Conservation (phyloP, 2,113 vertebrate species). For the Ptyas mucosa region DNA sequence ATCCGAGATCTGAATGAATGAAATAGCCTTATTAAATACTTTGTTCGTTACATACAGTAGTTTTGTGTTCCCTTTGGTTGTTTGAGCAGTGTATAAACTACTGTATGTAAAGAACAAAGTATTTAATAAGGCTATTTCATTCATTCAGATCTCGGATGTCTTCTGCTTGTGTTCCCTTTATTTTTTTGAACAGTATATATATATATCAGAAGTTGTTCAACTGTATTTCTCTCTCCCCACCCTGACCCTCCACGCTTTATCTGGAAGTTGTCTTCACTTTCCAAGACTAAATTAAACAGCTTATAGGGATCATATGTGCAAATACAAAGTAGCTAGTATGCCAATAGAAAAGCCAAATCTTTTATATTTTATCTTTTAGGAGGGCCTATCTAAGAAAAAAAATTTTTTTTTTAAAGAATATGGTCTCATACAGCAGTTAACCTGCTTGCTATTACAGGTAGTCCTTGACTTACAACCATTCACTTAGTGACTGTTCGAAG, state of each 20-base stretch:
- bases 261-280: background rate
- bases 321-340: background rate
- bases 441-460: background rate
- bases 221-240: background rate
- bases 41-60: too few species aligned
- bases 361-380: background rate
- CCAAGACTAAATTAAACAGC: background rate
- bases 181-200: too few species aligned
- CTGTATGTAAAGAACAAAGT: too few species aligned
- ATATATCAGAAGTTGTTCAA: background rate
- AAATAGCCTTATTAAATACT: too few species aligned
- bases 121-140: too few species aligned
- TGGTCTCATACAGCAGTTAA: background rate
- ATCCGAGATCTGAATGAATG: too few species aligned
- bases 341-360: background rate
- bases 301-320: background rate
- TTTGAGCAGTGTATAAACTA: too few species aligned
- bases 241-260: background rate
- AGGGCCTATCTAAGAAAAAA: background rate
- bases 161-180: too few species aligned
- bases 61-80: too few species aligned
- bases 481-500: too few species aligned
- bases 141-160: too few species aligned
- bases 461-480: too few species aligned
- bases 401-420: background rate